Percentiles rank a stretch among this genome's conserved stretches.
These are phyloP conservation scores for Eulemur coronatus DNA, from an alignment of 2,797 vertebrate species.

Conservation along the genomic window DNA sequence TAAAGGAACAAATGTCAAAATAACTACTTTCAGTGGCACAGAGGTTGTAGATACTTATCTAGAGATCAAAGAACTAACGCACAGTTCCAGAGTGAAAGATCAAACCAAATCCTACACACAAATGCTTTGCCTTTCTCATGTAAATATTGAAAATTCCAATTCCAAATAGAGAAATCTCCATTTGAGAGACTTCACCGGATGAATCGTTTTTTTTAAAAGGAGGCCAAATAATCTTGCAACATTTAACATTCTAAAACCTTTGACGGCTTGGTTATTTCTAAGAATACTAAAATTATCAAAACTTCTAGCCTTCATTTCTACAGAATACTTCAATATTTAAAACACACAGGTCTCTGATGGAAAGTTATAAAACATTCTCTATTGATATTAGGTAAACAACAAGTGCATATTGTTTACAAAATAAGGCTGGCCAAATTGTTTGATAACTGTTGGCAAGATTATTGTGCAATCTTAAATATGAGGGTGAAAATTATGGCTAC, in stretches of 20 bases:
- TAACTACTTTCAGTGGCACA: not conserved
- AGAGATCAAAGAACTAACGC: not conserved
- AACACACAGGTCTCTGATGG: not conserved
- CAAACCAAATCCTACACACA: not conserved
- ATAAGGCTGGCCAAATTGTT: not conserved
- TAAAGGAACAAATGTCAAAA: not conserved
- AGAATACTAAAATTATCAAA: not conserved
- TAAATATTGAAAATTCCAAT: not conserved
- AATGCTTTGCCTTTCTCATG: not conserved
- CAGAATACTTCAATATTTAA: not conserved
- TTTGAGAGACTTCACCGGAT: not conserved
- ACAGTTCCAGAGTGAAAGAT: not conserved
- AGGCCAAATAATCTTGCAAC: not conserved
- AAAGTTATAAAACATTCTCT: not conserved
- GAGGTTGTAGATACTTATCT: not conserved
- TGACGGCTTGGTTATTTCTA: not conserved
- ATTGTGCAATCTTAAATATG: accelerated
- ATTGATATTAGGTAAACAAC: not conserved
- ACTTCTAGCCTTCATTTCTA: not conserved
- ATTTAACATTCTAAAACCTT: not conserved
- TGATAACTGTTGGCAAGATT: not conserved
- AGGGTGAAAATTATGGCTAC: not conserved
- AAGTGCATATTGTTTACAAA: not conserved
- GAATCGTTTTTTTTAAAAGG: not conserved
- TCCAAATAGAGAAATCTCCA: not conserved